Conservation (phyloP, 2,888 invertebrate genomes). For the Eudasyphora cyanicolor region DNA sequence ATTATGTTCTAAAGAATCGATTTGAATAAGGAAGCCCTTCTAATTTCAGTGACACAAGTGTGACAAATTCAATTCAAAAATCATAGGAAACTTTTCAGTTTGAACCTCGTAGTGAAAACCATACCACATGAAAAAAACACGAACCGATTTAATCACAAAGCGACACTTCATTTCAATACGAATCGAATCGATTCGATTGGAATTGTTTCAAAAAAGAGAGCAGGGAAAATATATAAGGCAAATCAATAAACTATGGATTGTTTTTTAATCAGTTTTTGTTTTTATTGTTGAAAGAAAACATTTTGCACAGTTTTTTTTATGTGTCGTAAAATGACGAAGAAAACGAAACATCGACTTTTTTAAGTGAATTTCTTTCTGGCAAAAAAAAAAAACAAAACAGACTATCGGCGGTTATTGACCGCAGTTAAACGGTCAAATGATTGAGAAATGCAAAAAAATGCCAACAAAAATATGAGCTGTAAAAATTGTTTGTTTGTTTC, state of each 20-base stretch:
- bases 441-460: constrained; percentile 28
- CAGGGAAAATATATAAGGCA: neutral
- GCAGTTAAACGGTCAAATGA: constrained; percentile 44
- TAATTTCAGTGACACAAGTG: neutral
- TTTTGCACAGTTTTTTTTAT: neutral
- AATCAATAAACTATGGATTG: constrained; percentile 19
- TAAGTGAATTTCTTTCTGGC: constrained; percentile 8
- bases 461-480: constrained; percentile 28
- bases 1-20: neutral
- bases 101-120: no score
- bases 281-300: constrained; percentile 1
- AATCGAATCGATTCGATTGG: neutral
- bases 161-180: neutral
- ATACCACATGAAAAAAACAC: no score
- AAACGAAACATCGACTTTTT: constrained; percentile 6
- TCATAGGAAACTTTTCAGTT: neutral
- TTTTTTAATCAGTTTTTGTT: constrained; percentile 16
- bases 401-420: constrained; percentile 41
- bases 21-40: neutral
- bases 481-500: constrained; percentile 27
- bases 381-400: neutral
- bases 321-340: neutral
- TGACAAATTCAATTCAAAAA: neutral
- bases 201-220: neutral
- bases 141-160: neutral